A percentile compares a stretch with the other conserved stretches of the same genome.
Evolutionary conservation across 2,113 vertebrate genomes (phyloP).

Genomic region (Corydoras maculifer): DNA sequence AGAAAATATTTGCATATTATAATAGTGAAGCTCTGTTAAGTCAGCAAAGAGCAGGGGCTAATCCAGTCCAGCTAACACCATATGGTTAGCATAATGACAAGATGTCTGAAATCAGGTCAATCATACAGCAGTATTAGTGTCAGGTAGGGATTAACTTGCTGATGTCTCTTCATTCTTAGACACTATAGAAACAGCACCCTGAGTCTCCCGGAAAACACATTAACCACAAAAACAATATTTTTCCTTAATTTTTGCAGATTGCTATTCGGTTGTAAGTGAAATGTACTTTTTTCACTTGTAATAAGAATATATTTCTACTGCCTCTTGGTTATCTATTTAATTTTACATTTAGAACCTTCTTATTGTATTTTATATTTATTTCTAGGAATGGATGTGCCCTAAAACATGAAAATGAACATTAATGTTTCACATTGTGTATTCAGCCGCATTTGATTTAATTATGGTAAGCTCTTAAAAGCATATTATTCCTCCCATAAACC

Average conservation of each 20-base stretch:
- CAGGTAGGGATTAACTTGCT: constrained; percentile 72
- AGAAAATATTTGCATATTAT: too few relatives aligned
- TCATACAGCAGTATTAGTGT: constrained; percentile 79
- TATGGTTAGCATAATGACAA: constrained; percentile 67
- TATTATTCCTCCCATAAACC: constrained; percentile 53
- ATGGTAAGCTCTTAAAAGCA: constrained; percentile 66
- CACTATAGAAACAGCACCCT: too few relatives aligned
- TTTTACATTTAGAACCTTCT: constrained; percentile 55
- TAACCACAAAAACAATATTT: too few relatives aligned
- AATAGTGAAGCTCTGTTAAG: too few relatives aligned
- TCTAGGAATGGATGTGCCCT: constrained; percentile 45
- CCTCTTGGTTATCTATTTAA: constrained; percentile 34
- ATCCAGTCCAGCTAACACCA: constrained; percentile 65
- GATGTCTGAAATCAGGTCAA: constrained; percentile 57
- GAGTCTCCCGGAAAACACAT: too few relatives aligned
- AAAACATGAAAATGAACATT: constrained; percentile 43
- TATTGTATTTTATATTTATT: constrained; percentile 46
- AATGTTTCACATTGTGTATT: constrained; percentile 53
- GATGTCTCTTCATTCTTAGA: constrained; percentile 20
- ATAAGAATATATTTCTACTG: constrained; percentile 56
- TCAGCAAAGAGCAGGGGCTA: constrained; percentile 58
- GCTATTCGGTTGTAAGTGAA: constrained; percentile 3
- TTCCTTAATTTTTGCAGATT: constrained; percentile 9
- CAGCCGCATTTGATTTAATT: constrained; percentile 65
- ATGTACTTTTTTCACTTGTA: constrained; percentile 38